These are phyloP conservation scores for Metopolophium dirhodum DNA, from an alignment of 1,140 invertebrate genomes.

Conservation along the genomic window DNA sequence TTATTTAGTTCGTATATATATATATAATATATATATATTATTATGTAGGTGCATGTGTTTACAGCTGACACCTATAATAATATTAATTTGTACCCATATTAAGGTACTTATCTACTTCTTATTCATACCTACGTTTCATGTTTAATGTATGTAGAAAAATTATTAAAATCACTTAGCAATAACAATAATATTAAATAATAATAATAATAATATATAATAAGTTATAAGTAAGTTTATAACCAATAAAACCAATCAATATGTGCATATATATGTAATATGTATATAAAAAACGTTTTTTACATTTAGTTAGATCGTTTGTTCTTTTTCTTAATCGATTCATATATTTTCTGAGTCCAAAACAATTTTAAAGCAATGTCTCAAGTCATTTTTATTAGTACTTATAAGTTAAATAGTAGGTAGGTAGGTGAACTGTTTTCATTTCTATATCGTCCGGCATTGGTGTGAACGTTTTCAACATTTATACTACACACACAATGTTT, in stretches of 20 bases:
- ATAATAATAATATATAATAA: neutral
- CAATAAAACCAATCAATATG: neutral
- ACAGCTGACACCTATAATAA: neutral
- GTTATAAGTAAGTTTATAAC: neutral
- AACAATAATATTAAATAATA: neutral
- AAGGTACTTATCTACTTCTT: neutral
- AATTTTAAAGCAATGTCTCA: neutral
- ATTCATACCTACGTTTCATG: neutral
- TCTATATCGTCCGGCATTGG: neutral
- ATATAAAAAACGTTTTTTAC: neutral
- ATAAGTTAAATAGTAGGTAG: neutral
- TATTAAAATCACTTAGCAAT: neutral
- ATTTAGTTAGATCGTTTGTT: neutral
- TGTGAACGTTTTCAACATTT: neutral
- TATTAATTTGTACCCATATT: neutral
- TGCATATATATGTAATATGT: neutral
- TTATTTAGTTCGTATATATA: neutral
- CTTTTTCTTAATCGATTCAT: too few relatives aligned
- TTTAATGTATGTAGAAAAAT: neutral
- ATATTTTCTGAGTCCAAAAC: too few relatives aligned
- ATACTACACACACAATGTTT: neutral
- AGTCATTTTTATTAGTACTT: neutral
- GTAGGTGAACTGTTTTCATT: neutral
- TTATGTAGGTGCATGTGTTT: neutral
- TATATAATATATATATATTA: neutral